A percentile compares a stretch with the other conserved stretches of the same genome.
phyloP scores from a whole-genome alignment of 2,888 invertebrate species.

The Amphimallon solstitiale region DNA sequence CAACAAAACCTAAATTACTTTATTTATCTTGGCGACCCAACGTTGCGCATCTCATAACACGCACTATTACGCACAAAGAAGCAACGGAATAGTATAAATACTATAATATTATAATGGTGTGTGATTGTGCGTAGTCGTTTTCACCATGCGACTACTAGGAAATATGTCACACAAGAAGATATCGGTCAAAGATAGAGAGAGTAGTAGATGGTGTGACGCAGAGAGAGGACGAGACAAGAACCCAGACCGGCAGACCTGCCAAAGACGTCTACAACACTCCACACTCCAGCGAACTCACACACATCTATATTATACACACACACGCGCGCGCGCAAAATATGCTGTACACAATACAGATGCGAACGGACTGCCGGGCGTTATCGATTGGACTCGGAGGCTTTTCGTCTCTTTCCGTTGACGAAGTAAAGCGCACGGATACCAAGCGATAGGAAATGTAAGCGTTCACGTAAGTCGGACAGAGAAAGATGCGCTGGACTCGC shows the following conservation, averaged over 20 bases:
- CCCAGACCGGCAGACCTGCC: constrained; percentile 47
- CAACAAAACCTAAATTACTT: no score
- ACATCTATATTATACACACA: background rate
- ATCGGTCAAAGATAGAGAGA: constrained; percentile 25
- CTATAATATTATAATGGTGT: background rate
- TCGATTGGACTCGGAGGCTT: constrained; percentile 14
- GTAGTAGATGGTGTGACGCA: background rate
- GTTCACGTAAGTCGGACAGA: constrained; percentile 33
- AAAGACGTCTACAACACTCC: constrained; percentile 44
- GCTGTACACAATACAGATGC: background rate
- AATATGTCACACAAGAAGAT: constrained; percentile 27
- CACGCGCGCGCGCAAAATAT: background rate
- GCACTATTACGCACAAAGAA: background rate
- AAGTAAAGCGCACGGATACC: constrained; percentile 1
- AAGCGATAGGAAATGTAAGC: background rate
- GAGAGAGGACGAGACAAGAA: constrained; percentile 18
- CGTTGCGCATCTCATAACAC: no score
- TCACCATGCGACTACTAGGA: background rate
- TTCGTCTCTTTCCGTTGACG: constrained; percentile 14
- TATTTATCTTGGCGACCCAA: no score
- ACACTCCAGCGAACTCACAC: no score
- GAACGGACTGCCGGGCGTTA: constrained; percentile 17
- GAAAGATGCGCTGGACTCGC: constrained; percentile 56
- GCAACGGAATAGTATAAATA: background rate
- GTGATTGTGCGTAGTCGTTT: no score